A percentile compares a stretch with the other conserved stretches of the same genome.
Conservation (phyloP, 2,113 vertebrate species). For the Andinoacara biseriatus region DNA sequence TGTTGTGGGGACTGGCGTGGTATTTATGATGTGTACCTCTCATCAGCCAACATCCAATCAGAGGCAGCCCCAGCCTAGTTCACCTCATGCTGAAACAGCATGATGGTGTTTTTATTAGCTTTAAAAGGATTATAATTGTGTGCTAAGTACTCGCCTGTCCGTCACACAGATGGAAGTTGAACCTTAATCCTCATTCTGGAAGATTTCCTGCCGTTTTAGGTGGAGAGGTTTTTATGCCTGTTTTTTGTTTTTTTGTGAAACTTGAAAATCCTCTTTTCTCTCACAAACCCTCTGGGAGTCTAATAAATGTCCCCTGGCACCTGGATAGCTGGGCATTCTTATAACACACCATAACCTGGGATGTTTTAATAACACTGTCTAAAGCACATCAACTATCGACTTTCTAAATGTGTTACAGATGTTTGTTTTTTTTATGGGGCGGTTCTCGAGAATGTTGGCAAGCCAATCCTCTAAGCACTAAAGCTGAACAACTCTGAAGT, state of each 20-base stretch:
- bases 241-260: slow-evolving; percentile 63
- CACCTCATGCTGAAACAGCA: slow-evolving; percentile 62
- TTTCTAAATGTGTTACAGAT: slow-evolving; percentile 79
- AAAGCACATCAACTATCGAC: slow-evolving; percentile 66
- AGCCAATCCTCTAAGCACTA: slow-evolving; percentile 55
- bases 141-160: slow-evolving; percentile 76
- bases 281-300: slow-evolving; percentile 53
- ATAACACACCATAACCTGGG: slow-evolving; percentile 64
- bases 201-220: slow-evolving; percentile 66
- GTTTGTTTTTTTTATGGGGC: slow-evolving; percentile 30
- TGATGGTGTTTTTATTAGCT: slow-evolving; percentile 76
- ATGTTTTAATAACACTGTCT: slow-evolving; percentile 76
- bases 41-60: slow-evolving; percentile 65
- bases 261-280: slow-evolving; percentile 75
- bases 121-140: slow-evolving; percentile 80
- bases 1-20: slow-evolving; percentile 41
- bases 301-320: slow-evolving; percentile 74
- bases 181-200: slow-evolving; percentile 77
- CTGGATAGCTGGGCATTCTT: slow-evolving; percentile 64
- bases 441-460: slow-evolving; percentile 49
- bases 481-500: slow-evolving; percentile 64
- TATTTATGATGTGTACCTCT: slow-evolving; percentile 54
- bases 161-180: slow-evolving; percentile 77
- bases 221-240: slow-evolving; percentile 77
- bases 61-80: slow-evolving; percentile 33